Evolutionary conservation across 2,113 vertebrate genomes (phyloP), one percentile per base, ranked within the genome.

Genomic region (Engraulis encrasicolus): DNA sequence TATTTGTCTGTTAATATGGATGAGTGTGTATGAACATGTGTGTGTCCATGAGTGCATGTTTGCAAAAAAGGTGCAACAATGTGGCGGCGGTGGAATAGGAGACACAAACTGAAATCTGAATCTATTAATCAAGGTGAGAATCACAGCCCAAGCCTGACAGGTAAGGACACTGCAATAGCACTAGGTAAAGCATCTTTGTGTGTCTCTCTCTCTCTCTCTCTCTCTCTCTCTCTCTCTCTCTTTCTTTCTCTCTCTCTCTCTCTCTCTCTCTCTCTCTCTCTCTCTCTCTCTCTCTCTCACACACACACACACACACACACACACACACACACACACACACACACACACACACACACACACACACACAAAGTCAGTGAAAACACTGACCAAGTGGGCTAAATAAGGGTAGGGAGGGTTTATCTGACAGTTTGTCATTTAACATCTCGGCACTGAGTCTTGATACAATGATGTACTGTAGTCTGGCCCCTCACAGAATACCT

Each of bases 161-260:
- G 61, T 81, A 85, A 85, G 84, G 84, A 74, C 84, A 78, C 20
- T 71, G 80, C 84, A 85, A 85, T 79, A 81, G 27, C 54, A 61
- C 54, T 23, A 61, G 20, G 6, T 11, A 61, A n/a, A n/a, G n/a
- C n/a, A 61, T 6, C n/a, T 23, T 61, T n/a, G n/a, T n/a, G n/a
- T n/a, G n/a, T 23, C 54, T 23, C 54, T 9, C n/a, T 84, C 71
- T 82, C 50, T 78, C 61, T 48, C 6, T 37, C 58, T 49, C 61
- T 36, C 54, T 48, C 50, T 20, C 0, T 78, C 27, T 45, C 17
- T 34, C 45, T 34, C 40, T 37, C 20, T 14, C 9, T 20, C 77
- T 81, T 38, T 79, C 18, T 77, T 31, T 66, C 49, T 82, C 45
- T 81, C 50, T 50, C n/a, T 38, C 34, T 61, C 0, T 38, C 37